Conservation (phyloP, 2,797 vertebrate species). For the Mastacembelus armatus region DNA sequence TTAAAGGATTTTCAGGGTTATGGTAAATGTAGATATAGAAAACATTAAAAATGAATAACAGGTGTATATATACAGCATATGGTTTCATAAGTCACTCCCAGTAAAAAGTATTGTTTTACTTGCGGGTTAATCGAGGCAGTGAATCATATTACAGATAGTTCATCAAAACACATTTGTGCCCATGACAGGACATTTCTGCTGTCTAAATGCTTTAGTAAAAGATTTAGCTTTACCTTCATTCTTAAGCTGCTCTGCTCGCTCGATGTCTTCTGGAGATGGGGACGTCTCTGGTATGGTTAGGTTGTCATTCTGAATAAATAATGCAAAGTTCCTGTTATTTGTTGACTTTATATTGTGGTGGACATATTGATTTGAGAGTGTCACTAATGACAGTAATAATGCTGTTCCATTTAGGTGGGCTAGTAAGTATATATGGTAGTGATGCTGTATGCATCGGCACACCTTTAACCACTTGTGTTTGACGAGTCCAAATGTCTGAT, state of each 20-base stretch:
- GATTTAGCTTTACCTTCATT: slow-evolving; percentile 89
- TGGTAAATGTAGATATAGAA: background rate
- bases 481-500: background rate
- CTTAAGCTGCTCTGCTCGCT: slow-evolving; percentile 95
- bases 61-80: too few species aligned
- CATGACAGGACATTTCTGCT: too few species aligned
- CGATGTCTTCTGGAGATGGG: slow-evolving; percentile 86
- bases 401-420: background rate
- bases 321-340: background rate
- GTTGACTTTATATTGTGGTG: background rate
- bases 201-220: too few species aligned
- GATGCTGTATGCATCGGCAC: too few species aligned
- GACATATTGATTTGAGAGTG: background rate
- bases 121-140: background rate
- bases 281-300: slow-evolving; percentile 86
- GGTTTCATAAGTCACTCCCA: too few species aligned
- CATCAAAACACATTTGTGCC: background rate
- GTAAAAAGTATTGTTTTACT: background rate
- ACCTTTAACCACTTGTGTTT: background rate
- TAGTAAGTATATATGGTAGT: background rate
- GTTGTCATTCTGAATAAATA: slow-evolving; percentile 86
- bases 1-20: background rate
- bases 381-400: too few species aligned
- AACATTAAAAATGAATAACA: background rate
- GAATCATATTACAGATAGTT: too few species aligned